Base-by-base conservation (phyloP, 2,113 vertebrate genomes). In the Carollia perspicillata region DNA sequence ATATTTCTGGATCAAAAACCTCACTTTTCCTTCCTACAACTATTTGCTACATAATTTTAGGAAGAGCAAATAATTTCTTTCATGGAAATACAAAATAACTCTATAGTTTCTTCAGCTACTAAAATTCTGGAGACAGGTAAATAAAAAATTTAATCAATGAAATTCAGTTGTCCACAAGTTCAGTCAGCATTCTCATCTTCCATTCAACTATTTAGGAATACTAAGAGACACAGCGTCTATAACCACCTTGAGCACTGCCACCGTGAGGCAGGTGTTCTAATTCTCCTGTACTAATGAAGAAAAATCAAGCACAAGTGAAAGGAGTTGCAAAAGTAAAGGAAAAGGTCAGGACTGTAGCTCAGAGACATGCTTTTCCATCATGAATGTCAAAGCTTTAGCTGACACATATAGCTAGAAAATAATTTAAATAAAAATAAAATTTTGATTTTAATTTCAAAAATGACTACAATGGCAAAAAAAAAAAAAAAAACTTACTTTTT, bases 401-500 rank as follows among this genome's bases (percentile, higher is more conserved):
- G 20, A 22, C 11, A 49, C 1, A 14, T 37, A 6, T 12, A 8
- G 66, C 40, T 51, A 51, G 28, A 35, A 42, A 80, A 83, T 26
- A 40, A 1, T 18, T 20, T 42, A 47, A 55, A 72, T 0, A 47
- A 30, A 60, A 87, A 66, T 2, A 35, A 0, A 33, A 63, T 10
- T 63, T 47, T 23, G 23, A 20, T 68, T 44, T 22, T 40, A 51
- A 90, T n/a, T 86, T 42, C 22, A 89, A n/a, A 55, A 66, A 77
- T 5, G 65, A 91, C 28, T 14, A 35, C 1, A 6, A 2, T 18
- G 30, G 4, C 35, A 80, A 92, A 66, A 0, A 63, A 0, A 55
- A 98, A 33, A 80, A 92, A 66, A 0, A 63, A 0, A 55, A 98
- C 98, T 90, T 98, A 99, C 99, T 98, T 99, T 92, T 99, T 98